These are phyloP conservation scores for Hypocryptadius cinnamomeus DNA, from an alignment of 2,113 vertebrate genomes.

Conservation along the genomic window DNA sequence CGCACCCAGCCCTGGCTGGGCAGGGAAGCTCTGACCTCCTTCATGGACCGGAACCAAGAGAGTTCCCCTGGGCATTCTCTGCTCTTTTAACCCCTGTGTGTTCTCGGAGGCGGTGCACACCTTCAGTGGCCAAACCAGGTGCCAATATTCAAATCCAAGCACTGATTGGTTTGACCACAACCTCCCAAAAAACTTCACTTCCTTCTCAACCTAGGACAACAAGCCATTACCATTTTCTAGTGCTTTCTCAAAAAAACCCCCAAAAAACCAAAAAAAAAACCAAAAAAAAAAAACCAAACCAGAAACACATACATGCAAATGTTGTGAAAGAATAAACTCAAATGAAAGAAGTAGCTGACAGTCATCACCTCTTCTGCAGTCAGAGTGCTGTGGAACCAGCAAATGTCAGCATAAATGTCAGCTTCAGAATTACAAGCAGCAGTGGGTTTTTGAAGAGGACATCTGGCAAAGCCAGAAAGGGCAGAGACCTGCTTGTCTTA, in stretches of 20 bases:
- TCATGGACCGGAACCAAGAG: too few relatives aligned
- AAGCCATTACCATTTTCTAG: neutral
- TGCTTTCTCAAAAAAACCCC: neutral
- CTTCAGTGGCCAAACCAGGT: too few relatives aligned
- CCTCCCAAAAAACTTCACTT: too few relatives aligned
- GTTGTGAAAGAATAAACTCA: neutral
- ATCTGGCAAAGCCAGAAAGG: neutral
- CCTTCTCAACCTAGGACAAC: too few relatives aligned
- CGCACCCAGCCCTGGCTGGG: too few relatives aligned
- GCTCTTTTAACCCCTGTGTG: too few relatives aligned
- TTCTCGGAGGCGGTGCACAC: too few relatives aligned
- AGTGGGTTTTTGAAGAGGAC: neutral
- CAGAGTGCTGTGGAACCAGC: neutral
- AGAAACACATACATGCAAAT: neutral
- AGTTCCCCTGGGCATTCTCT: too few relatives aligned
- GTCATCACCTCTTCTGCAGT: neutral
- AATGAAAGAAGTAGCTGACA: neutral
- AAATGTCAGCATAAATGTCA: neutral
- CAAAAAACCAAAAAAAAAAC: neutral
- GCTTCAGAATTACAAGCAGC: neutral
- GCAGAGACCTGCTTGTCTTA: neutral
- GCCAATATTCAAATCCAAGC: too few relatives aligned
- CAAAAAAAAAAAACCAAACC: too few relatives aligned
- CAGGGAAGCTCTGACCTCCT: too few relatives aligned
- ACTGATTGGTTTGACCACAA: too few relatives aligned